Base-by-base conservation (phyloP, 2,888 invertebrate genomes). In the Microctonus brassicae region DNA sequence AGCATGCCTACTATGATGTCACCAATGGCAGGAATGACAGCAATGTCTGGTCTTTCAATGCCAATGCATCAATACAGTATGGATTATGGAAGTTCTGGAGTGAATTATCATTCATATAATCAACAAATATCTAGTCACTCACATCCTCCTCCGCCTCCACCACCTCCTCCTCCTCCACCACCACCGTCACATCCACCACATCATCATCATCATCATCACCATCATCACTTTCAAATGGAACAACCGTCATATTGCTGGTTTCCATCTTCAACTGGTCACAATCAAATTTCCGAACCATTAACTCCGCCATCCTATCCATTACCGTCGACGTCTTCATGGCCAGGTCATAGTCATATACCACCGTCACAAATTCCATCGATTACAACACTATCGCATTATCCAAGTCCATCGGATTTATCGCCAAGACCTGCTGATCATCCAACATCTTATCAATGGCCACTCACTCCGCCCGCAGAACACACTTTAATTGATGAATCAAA, bases 361-460 rank as follows among this genome's bases (percentile, higher is more conserved):
- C 81, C 80, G 22, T 34, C 80, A 1, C 81, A 82, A 53, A 22
- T 81, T 34, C 53, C 75, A 6, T 39, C 74, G 1, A 63, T 80
- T 3, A 64, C 79, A 0, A 60, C 80, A 33, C 77, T 82, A 1
- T 84, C 82, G 36, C 83, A 80, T 22, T 84, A 85, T 67, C 83
- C 84, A 5, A 83, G 29, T 29, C 29, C 29, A 29, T 29, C 29
- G 4, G 29, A 29, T 3, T 29, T 29, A 29, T 29, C 29, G 7
- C 29, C 29, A 29, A 29, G 29, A 3, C 29, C 29, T 5, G 4
- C 4, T 3, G 29, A 79, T 26, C 80, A 79, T 20, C 73, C 80
- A 3, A 70, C 76, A n/a, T 73, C 74, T 1, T 82, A 84, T 70
- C 82, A 82, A 53, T 84, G 85, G 84, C 80, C 85, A 0, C 57